Base-by-base conservation (phyloP, 2,888 invertebrate species). In the Adelphocoris suturalis region DNA sequence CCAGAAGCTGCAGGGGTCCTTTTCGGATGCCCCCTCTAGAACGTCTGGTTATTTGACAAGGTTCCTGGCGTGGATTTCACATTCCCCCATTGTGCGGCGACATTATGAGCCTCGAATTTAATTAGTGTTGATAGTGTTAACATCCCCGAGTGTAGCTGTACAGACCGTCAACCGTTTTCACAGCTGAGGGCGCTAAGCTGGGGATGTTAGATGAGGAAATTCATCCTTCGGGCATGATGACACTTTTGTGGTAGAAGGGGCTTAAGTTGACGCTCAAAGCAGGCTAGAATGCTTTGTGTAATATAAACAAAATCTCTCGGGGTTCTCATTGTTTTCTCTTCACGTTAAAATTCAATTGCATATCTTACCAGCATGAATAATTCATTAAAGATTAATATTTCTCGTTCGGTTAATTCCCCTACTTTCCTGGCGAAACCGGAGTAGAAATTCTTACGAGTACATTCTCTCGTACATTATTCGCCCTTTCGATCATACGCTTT, bases 61-160 rank as follows among this genome's bases (percentile, higher is more conserved):
- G 68, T 23, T 68, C 68, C 23, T 23, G 68, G 23, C 68, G 68
- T 68, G 68, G 68, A 68, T 68, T 68, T 61, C n/a, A 5, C n/a
- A 16, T 57, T 23, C 11, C 19, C 68, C 68, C 68, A 68, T 68
- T 68, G 68, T 68, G 11, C 23, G 68, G 13, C 68, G 27, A 68
- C 68, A 68, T 68, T 68, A 68, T 68, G 68, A 68, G 68, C 23
- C 68, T 68, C 68, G 68, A 68, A 68, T 68, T 68, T 68, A 68
- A 68, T 68, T 68, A 68, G 68, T 13, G 68, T 68, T 68, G 68
- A 68, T 68, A 68, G 23, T 68, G 68, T 68, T 23, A 68, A 68
- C 68, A 68, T 68, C 23, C 68, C 27, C 68, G 68, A 27, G 27
- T 61, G 19, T 61, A 61, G 16, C 52, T 16, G 57, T 57, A 57